Evolutionary conservation across 2,888 invertebrate species (phyloP), one percentile per base, ranked within the genome.

Genomic region (Tineola bisselliella): DNA sequence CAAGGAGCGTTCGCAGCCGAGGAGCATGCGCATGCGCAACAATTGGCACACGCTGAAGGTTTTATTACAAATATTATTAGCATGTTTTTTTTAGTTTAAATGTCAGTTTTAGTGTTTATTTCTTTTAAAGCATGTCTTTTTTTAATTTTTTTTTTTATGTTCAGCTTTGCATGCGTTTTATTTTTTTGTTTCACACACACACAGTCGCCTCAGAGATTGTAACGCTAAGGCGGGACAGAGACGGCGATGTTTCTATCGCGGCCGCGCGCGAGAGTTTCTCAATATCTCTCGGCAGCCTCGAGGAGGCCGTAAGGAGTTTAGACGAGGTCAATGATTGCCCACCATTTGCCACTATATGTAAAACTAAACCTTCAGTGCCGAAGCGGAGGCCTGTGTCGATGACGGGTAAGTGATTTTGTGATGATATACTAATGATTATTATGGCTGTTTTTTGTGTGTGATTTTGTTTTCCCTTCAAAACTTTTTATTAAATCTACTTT

Each of bases 1-100:
- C 93, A 93, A 70, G 92, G 92, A 1, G 91, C 91, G 10, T 90
- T 92, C 70, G 91, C 91, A 0, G 84, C 84, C 0, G 90, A 90
- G 64, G 90, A 90, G 61, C 84, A 82, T 52, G 75, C 72, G 0
- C 74, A 74, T 1, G 44, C 43, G 8, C 87, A 79, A 43, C 77
- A 30, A 77, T 64, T 68, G 74, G 10, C 80, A 78, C 84, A 84
- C 44, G 70, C 77, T 0, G 86, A 87, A 64, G 89, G 89, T 89
- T 10, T 38, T 38, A 25, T 25, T 25, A 2, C 6, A 25, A 4
- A 25, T 25, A 2, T 2, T 25, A 25, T 25, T 4, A 38, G 38
- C 38, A 38, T 38, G 38, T 12, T 12, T 10, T 3, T 38, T 38
- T 38, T 6, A 38, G 1, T 25, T 38, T 38, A 38, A 38, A 38